Percentiles rank a stretch among this genome's conserved stretches.
These are phyloP conservation scores for Muscicapa adusta DNA, from an alignment of 2,113 vertebrate species.

Conservation along the genomic window DNA sequence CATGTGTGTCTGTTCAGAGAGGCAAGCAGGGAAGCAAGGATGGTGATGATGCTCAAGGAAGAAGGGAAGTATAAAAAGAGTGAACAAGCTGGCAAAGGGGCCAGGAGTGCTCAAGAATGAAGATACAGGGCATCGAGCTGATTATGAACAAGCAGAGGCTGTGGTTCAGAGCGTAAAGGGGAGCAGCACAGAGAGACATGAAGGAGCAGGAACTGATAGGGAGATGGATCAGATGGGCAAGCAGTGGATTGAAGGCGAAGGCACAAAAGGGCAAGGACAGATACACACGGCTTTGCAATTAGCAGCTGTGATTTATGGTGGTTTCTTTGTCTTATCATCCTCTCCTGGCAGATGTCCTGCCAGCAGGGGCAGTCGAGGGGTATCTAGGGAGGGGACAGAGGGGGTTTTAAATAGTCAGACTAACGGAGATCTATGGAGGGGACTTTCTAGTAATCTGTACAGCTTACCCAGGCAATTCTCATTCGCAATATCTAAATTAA, in stretches of 20 bases:
- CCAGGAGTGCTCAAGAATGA: background rate
- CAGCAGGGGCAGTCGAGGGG: background rate
- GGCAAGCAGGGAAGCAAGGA: background rate
- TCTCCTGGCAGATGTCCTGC: slow-evolving; percentile 13
- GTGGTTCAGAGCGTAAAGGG: background rate
- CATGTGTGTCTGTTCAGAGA: background rate
- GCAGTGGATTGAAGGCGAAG: background rate
- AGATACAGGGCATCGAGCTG: background rate
- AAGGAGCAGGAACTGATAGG: background rate
- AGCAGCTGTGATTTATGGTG: slow-evolving; percentile 33
- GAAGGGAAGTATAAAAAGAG: background rate
- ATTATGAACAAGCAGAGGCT: background rate
- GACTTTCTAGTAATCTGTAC: background rate
- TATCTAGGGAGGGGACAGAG: background rate
- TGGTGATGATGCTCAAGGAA: background rate
- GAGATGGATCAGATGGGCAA: background rate
- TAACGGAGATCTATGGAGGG: background rate
- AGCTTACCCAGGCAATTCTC: background rate
- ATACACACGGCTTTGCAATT: background rate
- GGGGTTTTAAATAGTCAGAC: background rate
- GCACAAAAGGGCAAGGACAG: slow-evolving; percentile 12
- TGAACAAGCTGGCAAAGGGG: background rate
- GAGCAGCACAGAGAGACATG: background rate
- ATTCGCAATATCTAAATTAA: background rate
- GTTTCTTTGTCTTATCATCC: background rate